Conservation (phyloP, 2,113 vertebrate genomes). For the Stegostoma tigrinum region DNA sequence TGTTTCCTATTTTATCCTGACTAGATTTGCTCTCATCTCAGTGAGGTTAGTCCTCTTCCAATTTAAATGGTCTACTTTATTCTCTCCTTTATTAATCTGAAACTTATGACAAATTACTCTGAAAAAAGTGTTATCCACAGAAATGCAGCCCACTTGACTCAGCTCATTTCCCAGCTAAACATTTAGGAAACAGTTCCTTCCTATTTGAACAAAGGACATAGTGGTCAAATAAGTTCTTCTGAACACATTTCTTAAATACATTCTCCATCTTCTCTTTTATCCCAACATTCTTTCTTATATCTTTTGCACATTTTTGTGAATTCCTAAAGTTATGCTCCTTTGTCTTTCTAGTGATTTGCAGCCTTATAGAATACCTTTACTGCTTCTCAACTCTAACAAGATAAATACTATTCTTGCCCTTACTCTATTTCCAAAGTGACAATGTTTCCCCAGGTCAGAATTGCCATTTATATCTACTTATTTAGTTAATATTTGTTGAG, state of each 20-base stretch:
- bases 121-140: no score
- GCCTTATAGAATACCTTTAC: neutral
- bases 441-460: neutral
- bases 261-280: neutral
- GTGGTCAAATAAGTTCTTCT: neutral
- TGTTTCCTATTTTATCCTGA: no score
- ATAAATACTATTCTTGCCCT: neutral
- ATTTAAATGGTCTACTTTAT: no score
- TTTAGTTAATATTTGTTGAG: slow-evolving; percentile 7
- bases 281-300: neutral
- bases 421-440: neutral
- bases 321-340: neutral
- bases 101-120: no score
- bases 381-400: neutral
- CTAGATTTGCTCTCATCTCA: no score
- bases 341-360: neutral
- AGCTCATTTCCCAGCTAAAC: neutral
- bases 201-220: neutral
- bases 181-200: neutral
- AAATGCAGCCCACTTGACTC: no score
- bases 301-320: neutral
- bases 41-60: no score
- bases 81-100: no score
- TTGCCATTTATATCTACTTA: neutral
- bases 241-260: neutral